Conservation (phyloP, 1,140 invertebrate genomes). For the Plutomurus gul region DNA sequence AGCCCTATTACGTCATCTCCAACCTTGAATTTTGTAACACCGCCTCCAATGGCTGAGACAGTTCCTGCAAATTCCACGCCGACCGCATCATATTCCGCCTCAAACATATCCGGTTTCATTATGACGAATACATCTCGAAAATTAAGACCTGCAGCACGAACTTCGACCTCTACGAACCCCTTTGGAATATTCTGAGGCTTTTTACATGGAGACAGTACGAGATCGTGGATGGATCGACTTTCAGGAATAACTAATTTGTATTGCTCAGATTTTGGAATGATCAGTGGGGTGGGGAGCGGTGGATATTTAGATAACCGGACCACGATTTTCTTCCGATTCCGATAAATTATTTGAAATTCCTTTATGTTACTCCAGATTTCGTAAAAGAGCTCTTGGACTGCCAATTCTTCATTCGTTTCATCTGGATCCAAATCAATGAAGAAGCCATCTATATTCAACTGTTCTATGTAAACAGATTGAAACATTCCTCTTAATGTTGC, state of each 20-base stretch:
- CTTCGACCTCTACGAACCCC: neutral
- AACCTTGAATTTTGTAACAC: neutral
- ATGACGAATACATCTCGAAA: conserved; percentile 30
- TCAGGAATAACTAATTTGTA: neutral
- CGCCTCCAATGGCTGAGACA: neutral
- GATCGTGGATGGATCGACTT: neutral
- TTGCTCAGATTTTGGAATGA: neutral
- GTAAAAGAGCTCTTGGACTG: neutral
- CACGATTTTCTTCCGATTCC: neutral
- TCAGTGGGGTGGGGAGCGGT: neutral
- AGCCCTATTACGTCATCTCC: conserved; percentile 31
- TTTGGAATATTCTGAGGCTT: neutral
- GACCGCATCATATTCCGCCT: neutral
- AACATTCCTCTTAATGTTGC: neutral
- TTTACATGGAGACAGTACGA: neutral
- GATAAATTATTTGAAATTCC: neutral
- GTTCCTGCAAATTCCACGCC: conserved; percentile 22
- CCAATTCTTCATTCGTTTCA: neutral
- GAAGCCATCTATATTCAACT: neutral
- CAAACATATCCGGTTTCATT: neutral
- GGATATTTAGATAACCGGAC: neutral
- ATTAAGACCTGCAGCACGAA: neutral
- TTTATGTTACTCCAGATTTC: neutral
- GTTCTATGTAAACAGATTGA: neutral
- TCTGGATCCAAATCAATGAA: neutral